phyloP scores from a whole-genome alignment of 2,888 invertebrate species.

The Platycheirus albimanus region DNA sequence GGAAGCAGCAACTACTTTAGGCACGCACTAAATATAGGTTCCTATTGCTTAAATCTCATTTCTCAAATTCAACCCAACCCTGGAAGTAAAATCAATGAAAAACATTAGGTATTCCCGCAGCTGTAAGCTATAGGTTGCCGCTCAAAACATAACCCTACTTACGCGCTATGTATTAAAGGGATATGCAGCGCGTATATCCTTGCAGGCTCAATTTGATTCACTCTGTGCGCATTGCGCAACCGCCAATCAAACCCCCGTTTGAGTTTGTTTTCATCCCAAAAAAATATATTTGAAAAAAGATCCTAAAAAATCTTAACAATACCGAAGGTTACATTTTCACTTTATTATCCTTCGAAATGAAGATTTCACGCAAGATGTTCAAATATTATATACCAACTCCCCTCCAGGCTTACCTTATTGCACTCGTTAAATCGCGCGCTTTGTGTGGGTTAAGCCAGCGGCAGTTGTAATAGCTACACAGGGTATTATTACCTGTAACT shows the following conservation, averaged over 20 bases:
- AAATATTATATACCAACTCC: conserved; percentile 46
- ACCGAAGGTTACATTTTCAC: conserved; percentile 32
- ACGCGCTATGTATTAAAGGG: too few relatives aligned
- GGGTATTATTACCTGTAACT: conserved; percentile 58
- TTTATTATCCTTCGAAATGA: conserved; percentile 59
- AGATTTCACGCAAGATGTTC: conserved; percentile 73
- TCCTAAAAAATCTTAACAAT: conserved; percentile 21
- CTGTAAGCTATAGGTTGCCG: too few relatives aligned
- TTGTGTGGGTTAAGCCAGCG: conserved; percentile 52
- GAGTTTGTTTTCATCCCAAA: conserved; percentile 57
- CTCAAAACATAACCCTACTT: too few relatives aligned
- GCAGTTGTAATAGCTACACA: conserved; percentile 54
- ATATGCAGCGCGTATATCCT: too few relatives aligned
- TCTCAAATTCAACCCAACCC: too few relatives aligned
- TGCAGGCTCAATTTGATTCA: conserved; percentile 62
- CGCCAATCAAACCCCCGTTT: conserved; percentile 73
- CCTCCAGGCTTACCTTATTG: conserved; percentile 12
- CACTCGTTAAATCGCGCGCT: conserved; percentile 33
- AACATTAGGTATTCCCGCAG: too few relatives aligned
- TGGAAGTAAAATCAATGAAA: too few relatives aligned
- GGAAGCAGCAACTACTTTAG: too few relatives aligned
- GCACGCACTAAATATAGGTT: too few relatives aligned
- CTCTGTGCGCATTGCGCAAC: conserved; percentile 64
- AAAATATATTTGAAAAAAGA: conserved; percentile 14
- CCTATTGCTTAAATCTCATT: too few relatives aligned